Evolutionary conservation across 1,140 invertebrate species (phyloP).

Genomic region (Drosophila santomea): DNA sequence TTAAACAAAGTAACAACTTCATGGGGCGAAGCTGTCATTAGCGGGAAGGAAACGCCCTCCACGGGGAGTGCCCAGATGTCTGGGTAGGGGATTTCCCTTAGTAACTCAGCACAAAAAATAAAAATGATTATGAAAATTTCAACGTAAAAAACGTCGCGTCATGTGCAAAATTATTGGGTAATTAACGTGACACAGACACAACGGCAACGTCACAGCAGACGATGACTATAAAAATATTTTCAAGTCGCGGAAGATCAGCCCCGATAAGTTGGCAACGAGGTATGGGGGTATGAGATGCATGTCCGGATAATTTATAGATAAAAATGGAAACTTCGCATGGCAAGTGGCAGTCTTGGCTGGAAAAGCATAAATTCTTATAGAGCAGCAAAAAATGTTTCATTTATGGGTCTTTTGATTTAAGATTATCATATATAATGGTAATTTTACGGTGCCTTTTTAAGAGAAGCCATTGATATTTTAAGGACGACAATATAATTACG

Average conservation of each 20-base stretch:
- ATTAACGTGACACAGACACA: slow-evolving; percentile 63
- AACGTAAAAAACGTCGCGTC: slow-evolving; percentile 57
- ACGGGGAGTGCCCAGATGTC: slow-evolving; percentile 53
- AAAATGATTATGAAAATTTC: slow-evolving; percentile 65
- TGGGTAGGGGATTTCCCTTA: slow-evolving; percentile 23
- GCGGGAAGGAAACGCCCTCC: slow-evolving; percentile 47
- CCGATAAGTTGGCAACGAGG: slow-evolving; percentile 27
- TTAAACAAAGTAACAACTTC: slow-evolving; percentile 76
- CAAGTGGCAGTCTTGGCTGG: slow-evolving; percentile 29
- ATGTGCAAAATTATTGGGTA: slow-evolving; percentile 77
- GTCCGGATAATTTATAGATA: slow-evolving; percentile 73
- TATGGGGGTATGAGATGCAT: slow-evolving; percentile 41
- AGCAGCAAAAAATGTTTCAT: slow-evolving; percentile 26
- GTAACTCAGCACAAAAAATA: slow-evolving; percentile 11
- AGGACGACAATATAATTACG: neutral
- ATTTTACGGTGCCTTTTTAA: neutral
- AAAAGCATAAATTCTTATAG: slow-evolving; percentile 37
- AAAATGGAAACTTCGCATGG: slow-evolving; percentile 56
- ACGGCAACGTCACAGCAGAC: slow-evolving; percentile 30
- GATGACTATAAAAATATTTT: slow-evolving; percentile 47
- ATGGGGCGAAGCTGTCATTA: slow-evolving; percentile 62
- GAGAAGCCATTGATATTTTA: slow-evolving; percentile 12
- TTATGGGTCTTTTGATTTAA: slow-evolving; percentile 30
- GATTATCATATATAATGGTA: slow-evolving; percentile 19
- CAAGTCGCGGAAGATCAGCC: slow-evolving; percentile 34